phyloP scores from a whole-genome alignment of 2,797 vertebrate genomes.

The Kryptopterus vitreolus region DNA sequence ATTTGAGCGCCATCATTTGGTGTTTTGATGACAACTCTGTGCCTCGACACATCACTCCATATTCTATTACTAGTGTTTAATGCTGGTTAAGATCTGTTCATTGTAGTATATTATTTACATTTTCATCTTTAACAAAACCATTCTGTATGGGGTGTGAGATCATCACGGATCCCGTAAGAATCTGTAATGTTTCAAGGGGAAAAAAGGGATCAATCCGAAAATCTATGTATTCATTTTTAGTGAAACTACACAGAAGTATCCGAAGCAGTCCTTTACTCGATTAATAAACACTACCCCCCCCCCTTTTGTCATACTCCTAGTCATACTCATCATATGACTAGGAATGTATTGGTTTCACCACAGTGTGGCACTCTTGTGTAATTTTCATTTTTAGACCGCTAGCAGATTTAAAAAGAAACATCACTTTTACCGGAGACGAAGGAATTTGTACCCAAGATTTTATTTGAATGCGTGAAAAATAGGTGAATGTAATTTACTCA shows the following conservation, averaged over 20 bases:
- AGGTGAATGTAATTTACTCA: slow-evolving; percentile 37
- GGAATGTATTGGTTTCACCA: slow-evolving; percentile 31
- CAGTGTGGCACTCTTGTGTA: slow-evolving; percentile 42
- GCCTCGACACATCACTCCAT: too few relatives aligned
- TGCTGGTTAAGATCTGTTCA: not conserved
- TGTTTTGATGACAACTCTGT: too few relatives aligned
- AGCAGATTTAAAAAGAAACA: not conserved
- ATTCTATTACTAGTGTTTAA: too few relatives aligned
- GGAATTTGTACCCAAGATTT: slow-evolving; percentile 2
- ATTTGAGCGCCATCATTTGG: not conserved
- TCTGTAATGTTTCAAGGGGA: not conserved
- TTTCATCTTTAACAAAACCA: not conserved
- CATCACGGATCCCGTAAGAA: not conserved
- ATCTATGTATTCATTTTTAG: not conserved
- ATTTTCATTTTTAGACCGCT: not conserved
- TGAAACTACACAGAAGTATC: not conserved
- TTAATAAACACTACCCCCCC: too few relatives aligned
- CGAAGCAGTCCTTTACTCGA: not conserved
- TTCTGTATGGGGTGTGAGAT: not conserved
- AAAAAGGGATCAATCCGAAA: not conserved
- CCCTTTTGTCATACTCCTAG: too few relatives aligned
- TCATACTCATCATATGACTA: too few relatives aligned
- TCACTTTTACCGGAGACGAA: not conserved
- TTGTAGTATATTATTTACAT: not conserved
- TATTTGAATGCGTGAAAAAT: not conserved